These are phyloP conservation scores for Turdus rufiventris DNA, from an alignment of 2,113 vertebrate genomes.

Conservation along the genomic window DNA sequence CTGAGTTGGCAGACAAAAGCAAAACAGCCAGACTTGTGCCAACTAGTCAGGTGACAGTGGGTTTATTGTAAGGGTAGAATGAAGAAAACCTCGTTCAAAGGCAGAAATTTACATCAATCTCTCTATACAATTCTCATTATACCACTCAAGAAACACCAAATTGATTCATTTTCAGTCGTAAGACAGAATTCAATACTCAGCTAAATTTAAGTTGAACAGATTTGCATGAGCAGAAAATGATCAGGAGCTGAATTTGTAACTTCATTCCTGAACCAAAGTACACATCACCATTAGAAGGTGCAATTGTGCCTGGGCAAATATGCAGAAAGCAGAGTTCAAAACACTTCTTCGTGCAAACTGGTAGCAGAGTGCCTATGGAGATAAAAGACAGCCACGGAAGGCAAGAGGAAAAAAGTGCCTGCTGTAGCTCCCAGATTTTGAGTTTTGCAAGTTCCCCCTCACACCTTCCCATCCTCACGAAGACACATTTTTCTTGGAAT, in stretches of 20 bases:
- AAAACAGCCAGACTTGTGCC: slow-evolving; percentile 25
- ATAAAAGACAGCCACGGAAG: rapidly evolving
- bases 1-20: slow-evolving; percentile 34
- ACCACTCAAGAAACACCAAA: neutral
- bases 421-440: neutral
- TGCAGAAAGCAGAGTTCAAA: neutral
- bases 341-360: neutral
- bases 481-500: neutral
- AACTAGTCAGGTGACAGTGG: slow-evolving; percentile 30
- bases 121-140: neutral
- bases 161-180: neutral
- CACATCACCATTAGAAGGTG: neutral
- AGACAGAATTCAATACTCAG: neutral
- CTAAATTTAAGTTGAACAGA: neutral
- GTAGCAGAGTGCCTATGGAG: neutral
- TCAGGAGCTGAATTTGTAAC: neutral
- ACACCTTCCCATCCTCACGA: neutral
- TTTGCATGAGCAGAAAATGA: neutral
- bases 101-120: neutral
- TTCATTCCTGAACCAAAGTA: neutral
- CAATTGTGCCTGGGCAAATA: neutral
- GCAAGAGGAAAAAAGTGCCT: neutral
- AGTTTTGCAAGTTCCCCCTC: neutral
- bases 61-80: neutral
- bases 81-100: neutral